These are phyloP conservation scores for Notocelia uddmanniana DNA, from an alignment of 2,888 invertebrate genomes.

Conservation along the genomic window DNA sequence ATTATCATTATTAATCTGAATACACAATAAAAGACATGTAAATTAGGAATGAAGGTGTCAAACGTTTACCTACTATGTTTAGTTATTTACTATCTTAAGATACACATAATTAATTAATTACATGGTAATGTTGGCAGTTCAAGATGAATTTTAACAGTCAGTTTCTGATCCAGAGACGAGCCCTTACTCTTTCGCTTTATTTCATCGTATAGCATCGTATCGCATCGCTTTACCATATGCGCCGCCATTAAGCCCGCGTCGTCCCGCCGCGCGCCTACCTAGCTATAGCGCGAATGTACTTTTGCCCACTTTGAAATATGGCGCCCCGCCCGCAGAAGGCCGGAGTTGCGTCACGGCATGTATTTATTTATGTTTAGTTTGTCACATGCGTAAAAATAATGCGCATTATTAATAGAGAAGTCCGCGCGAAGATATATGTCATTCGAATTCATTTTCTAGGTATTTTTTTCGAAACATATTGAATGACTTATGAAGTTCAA, in stretches of 20 bases:
- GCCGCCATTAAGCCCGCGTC: conserved; percentile 66
- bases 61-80: no score
- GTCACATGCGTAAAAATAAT: conserved; percentile 23
- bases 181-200: no score
- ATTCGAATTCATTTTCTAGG: neutral
- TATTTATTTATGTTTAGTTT: conserved; percentile 33
- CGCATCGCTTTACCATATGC: conserved; percentile 11
- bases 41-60: no score
- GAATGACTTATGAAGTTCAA: neutral
- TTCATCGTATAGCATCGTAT: conserved; percentile 7
- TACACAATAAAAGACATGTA: no score
- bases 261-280: conserved; percentile 83
- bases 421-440: neutral
- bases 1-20: no score
- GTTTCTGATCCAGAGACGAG: no score
- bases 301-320: conserved; percentile 85
- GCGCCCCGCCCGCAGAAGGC: conserved; percentile 66
- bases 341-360: conserved; percentile 59
- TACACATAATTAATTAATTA: no score
- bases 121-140: no score
- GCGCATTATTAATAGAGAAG: neutral
- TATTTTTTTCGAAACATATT: no score
- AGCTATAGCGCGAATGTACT: conserved; percentile 85
- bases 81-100: no score
- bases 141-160: no score